phyloP scores from a whole-genome alignment of 30 jellyfish, hydroid and myxozoan species.

The Rhopilema esculentum region DNA sequence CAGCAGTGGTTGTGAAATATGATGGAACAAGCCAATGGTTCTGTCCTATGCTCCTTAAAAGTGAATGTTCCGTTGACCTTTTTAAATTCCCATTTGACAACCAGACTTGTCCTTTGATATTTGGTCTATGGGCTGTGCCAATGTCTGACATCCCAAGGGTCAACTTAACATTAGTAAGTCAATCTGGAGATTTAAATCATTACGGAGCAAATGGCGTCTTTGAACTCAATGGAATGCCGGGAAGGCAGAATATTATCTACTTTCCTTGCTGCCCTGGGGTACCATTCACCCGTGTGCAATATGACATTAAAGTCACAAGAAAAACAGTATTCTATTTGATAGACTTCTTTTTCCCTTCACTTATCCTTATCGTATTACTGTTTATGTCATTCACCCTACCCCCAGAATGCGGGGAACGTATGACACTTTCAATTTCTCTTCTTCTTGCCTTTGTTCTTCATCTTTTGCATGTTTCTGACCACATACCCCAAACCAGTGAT shows the following conservation, averaged over 20 bases:
- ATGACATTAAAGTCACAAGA: slow-evolving; percentile 30
- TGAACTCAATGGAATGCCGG: slow-evolving; percentile 61
- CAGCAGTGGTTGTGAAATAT: slow-evolving; percentile 16
- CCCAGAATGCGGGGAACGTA: slow-evolving; percentile 69
- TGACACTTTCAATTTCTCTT: slow-evolving; percentile 25
- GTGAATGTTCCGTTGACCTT: slow-evolving; percentile 49
- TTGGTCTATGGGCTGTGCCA: slow-evolving; percentile 62
- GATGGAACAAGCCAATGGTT: slow-evolving; percentile 54
- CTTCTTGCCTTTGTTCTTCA: slow-evolving; percentile 52
- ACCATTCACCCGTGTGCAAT: slow-evolving; percentile 28
- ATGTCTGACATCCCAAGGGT: slow-evolving; percentile 10
- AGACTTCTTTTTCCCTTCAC: slow-evolving; percentile 48
- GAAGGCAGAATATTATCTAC: not conserved
- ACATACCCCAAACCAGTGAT: slow-evolving; percentile 62
- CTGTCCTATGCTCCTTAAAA: slow-evolving; percentile 47
- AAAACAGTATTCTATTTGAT: slow-evolving; percentile 55
- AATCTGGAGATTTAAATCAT: slow-evolving; percentile 26
- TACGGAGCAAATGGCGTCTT: slow-evolving; percentile 51
- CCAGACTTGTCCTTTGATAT: slow-evolving; percentile 52
- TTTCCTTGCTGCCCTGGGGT: slow-evolving; percentile 68
- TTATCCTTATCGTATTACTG: slow-evolving; percentile 2
- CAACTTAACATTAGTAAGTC: slow-evolving; percentile 12
- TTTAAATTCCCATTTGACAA: slow-evolving; percentile 63
- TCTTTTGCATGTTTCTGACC: slow-evolving; percentile 34
- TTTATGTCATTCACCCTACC: slow-evolving; percentile 48